Evolutionary conservation across 2,113 vertebrate species (phyloP).

Genomic region (Opisthocomus hoazin): DNA sequence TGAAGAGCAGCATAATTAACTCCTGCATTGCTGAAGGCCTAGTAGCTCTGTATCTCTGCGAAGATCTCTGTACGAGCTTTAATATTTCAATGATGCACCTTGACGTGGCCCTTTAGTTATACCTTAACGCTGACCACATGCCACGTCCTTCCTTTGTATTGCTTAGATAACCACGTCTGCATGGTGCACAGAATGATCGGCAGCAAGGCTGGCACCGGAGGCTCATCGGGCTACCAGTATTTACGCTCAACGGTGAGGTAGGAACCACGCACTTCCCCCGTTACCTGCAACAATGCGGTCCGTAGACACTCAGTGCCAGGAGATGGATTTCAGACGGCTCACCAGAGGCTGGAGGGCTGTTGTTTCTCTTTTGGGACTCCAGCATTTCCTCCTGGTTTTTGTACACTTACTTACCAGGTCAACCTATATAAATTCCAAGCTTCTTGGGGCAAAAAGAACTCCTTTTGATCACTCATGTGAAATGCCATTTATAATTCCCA

Average conservation of each 20-base stretch:
- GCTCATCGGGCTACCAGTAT: conserved; percentile 95
- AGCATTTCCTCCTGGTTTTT: neutral
- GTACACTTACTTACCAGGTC: neutral
- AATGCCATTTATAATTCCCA: neutral
- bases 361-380: neutral
- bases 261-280: rapidly evolving
- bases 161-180: conserved; percentile 92
- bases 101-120: neutral
- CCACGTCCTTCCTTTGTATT: neutral
- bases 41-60: neutral
- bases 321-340: neutral
- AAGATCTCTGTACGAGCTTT: neutral
- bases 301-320: neutral
- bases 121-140: neutral
- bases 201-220: conserved; percentile 89
- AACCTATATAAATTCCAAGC: neutral
- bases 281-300: neutral
- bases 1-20: neutral
- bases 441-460: neutral
- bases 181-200: conserved; percentile 98
- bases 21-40: neutral
- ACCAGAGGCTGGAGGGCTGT: neutral
- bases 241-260: conserved; percentile 94
- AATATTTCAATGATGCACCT: neutral
- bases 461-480: neutral